Evolutionary conservation across 2,888 invertebrate species (phyloP).

Genomic region (Luperina nickerlii): DNA sequence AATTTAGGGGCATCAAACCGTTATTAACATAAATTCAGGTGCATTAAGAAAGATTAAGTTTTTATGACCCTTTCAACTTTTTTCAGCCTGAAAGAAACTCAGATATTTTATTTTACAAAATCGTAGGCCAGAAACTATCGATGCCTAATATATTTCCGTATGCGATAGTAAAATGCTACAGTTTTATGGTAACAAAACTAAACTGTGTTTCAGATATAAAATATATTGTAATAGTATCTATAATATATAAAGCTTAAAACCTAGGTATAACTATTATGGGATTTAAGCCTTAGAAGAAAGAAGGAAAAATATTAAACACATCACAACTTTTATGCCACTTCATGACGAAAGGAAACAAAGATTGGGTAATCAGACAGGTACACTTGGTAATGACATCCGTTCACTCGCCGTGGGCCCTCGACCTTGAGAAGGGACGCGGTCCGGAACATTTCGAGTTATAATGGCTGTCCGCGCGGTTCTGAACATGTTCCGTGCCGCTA

Average conservation of each 20-base stretch:
- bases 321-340: background rate
- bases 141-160: background rate
- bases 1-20: background rate
- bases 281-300: background rate
- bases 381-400: constrained; percentile 36
- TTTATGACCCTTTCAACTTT: background rate
- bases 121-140: background rate
- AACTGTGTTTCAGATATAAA: background rate
- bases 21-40: background rate
- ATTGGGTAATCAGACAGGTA: constrained; percentile 23
- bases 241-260: background rate
- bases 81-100: background rate
- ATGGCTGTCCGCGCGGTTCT: background rate
- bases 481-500: constrained; percentile 7
- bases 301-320: background rate
- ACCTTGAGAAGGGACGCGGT: constrained; percentile 34
- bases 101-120: background rate
- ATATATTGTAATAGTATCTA: too few relatives aligned
- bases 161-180: background rate
- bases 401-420: constrained; percentile 9
- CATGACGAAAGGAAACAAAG: constrained; percentile 15
- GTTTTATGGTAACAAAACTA: background rate
- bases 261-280: background rate
- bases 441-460: constrained; percentile 41
- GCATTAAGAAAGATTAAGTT: background rate